phyloP scores from a whole-genome alignment of 2,888 invertebrate species.

The Tetranychus piercei region DNA sequence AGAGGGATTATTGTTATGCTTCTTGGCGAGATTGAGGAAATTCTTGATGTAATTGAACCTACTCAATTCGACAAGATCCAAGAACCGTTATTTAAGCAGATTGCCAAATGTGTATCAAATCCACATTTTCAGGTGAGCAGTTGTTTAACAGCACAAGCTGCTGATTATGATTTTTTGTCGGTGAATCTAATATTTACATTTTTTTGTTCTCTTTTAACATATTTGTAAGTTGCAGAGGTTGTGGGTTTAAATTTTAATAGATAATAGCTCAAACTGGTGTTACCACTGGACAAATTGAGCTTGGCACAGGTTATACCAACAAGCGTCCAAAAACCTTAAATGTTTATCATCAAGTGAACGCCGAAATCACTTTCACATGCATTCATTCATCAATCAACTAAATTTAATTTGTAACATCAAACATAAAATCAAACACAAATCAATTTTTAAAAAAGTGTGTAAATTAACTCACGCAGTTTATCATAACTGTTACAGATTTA shows the following conservation, averaged over 20 bases:
- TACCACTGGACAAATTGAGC: neutral
- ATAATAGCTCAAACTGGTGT: neutral
- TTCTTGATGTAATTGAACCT: slow-evolving; percentile 97
- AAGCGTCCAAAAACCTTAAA: slow-evolving; percentile 65
- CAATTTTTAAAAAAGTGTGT: neutral
- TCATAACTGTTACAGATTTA: too few species aligned
- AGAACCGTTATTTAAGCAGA: slow-evolving; percentile 90
- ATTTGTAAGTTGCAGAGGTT: too few species aligned
- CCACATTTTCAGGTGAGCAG: slow-evolving; percentile 86
- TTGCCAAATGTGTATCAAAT: slow-evolving; percentile 96
- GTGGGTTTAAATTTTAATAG: neutral
- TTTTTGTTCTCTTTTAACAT: too few species aligned
- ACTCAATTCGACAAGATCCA: slow-evolving; percentile 96
- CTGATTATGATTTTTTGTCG: too few species aligned
- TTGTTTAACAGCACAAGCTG: too few species aligned
- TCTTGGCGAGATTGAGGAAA: slow-evolving; percentile 96
- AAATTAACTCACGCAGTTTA: too few species aligned
- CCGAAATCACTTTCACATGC: slow-evolving; percentile 90
- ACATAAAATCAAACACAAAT: too few species aligned
- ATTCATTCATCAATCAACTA: too few species aligned
- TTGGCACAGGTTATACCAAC: slow-evolving; percentile 66
- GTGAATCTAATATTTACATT: too few species aligned
- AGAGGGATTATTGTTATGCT: too few species aligned
- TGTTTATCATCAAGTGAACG: slow-evolving; percentile 56
- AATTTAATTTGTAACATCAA: neutral